These are phyloP conservation scores for Penaeus monodon DNA, from an alignment of 2,888 invertebrate species.

Conservation along the genomic window DNA sequence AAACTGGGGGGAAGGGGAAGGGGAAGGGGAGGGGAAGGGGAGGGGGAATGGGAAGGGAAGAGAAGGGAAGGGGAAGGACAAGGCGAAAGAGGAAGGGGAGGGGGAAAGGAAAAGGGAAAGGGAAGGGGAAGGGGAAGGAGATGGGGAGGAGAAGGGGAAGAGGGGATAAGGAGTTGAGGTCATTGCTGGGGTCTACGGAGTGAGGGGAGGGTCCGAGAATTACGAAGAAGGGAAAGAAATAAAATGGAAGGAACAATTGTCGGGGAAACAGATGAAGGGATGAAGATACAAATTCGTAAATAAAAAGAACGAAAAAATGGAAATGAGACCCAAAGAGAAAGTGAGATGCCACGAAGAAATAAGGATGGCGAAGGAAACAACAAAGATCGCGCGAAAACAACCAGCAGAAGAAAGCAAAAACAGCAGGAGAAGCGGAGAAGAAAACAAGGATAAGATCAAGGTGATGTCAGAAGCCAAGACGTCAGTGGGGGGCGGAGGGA, in stretches of 20 bases:
- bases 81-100: no score
- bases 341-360: no score
- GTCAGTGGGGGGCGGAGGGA: background rate
- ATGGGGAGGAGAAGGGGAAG: no score
- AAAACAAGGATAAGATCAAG: background rate
- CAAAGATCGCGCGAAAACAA: background rate
- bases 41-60: no score
- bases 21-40: no score
- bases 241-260: background rate
- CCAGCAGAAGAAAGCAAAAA: background rate
- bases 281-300: background rate
- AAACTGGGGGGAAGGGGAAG: no score
- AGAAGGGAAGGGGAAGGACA: no score
- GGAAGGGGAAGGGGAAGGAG: no score
- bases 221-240: background rate
- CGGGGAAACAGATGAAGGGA: background rate
- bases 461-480: background rate
- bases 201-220: background rate
- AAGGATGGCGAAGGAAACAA: no score
- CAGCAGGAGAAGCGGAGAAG: background rate
- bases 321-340: background rate
- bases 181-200: no score
- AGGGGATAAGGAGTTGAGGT: no score
- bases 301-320: background rate
- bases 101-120: no score